phyloP scores from a whole-genome alignment of 2,797 vertebrate genomes.

The Adrianichthys oophorus region DNA sequence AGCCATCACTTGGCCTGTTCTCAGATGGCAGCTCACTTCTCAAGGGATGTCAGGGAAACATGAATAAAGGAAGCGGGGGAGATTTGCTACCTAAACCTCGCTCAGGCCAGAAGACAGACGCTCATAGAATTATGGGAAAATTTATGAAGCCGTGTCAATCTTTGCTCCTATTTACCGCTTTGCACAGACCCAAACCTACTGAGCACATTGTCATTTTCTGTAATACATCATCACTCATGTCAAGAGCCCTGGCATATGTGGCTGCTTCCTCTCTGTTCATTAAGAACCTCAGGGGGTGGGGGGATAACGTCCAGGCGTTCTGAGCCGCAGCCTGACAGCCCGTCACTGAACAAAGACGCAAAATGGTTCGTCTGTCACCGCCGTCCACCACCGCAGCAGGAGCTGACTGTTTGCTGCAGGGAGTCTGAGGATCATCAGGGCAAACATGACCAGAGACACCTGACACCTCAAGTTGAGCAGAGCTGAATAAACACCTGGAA shows the following conservation, averaged over 20 bases:
- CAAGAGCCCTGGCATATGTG: constrained; percentile 51
- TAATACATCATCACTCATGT: constrained; percentile 48
- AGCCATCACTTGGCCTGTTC: constrained; percentile 49
- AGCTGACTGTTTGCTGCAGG: constrained; percentile 21
- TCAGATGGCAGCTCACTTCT: constrained; percentile 57
- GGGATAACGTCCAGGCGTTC: not conserved
- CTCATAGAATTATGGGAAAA: constrained; percentile 52
- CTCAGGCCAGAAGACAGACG: constrained; percentile 37
- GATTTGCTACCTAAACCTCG: constrained; percentile 73
- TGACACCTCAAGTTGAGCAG: constrained; percentile 7
- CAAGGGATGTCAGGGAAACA: constrained; percentile 35
- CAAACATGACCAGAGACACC: constrained; percentile 25
- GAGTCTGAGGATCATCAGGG: constrained; percentile 10
- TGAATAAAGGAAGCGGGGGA: constrained; percentile 39
- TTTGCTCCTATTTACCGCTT: constrained; percentile 37
- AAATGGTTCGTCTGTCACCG: constrained; percentile 37
- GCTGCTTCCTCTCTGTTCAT: constrained; percentile 37
- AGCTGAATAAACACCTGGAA: constrained; percentile 36
- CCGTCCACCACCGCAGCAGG: constrained; percentile 9
- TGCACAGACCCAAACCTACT: constrained; percentile 18
- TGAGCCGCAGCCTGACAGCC: constrained; percentile 4
- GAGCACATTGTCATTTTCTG: constrained; percentile 26
- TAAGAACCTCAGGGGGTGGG: constrained; percentile 42
- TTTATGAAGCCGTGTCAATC: constrained; percentile 47
- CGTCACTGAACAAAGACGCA: constrained; percentile 5